phyloP scores from a whole-genome alignment of 2,797 vertebrate genomes.

The Enteromius viviparus region DNA sequence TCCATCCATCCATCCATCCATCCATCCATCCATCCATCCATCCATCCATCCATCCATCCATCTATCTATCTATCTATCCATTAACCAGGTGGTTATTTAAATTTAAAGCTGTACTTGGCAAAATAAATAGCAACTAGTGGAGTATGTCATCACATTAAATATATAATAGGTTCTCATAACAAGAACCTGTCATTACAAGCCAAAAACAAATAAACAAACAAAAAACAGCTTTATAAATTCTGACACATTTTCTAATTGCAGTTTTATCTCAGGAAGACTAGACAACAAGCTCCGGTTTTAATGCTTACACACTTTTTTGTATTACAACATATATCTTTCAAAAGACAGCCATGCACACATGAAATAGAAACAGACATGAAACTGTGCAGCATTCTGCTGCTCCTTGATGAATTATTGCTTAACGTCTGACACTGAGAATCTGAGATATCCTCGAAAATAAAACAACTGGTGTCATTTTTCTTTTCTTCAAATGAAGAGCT shows the following conservation, averaged over 20 bases:
- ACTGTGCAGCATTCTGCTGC: neutral
- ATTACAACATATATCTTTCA: neutral
- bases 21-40: no score
- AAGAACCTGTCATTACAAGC: neutral
- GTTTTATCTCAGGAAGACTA: neutral
- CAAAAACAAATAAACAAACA: neutral
- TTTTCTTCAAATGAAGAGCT: slow-evolving; percentile 26
- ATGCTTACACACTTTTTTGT: neutral
- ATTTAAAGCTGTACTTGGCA: neutral
- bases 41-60: no score
- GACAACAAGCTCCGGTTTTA: neutral
- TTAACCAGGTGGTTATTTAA: neutral
- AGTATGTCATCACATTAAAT: neutral
- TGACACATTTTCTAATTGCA: neutral
- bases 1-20: no score
- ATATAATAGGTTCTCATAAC: neutral
- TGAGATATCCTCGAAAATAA: neutral
- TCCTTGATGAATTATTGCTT: slow-evolving; percentile 12
- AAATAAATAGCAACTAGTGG: neutral
- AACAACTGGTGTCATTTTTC: neutral
- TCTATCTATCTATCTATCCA: no score
- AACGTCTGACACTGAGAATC: neutral
- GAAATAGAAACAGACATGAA: neutral
- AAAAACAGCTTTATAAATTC: neutral
- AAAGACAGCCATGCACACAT: neutral